Evolutionary conservation across 2,888 invertebrate genomes (phyloP), one percentile per base, ranked within the genome.

Genomic region (Xestia rhomboidea): DNA sequence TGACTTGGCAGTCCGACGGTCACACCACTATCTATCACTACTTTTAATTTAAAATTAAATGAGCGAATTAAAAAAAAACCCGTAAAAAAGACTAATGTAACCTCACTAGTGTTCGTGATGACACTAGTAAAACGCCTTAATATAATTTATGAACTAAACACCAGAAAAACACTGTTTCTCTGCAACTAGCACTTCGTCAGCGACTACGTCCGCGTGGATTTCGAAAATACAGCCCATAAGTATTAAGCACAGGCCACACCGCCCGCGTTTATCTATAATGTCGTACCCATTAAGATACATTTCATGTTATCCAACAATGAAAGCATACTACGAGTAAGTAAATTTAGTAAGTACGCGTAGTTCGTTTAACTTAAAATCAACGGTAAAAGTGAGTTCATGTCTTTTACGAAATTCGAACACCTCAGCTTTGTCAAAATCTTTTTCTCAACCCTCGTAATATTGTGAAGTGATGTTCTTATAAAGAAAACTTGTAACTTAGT

Each of bases 391-490:
- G 41, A 34, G 49, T 75, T 1, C 21, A 13, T 60, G 44, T 34
- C 21, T 34, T 54, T 54, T 15, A n/a, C 1, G 13, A 7, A 49
- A 67, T 49, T 57, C 21, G 0, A 15, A 34, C 30, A 18, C 27
- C n/a, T n/a, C 41, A 63, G 54, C 21, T 49, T 57, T 60, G 41
- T 51, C 51, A 30, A 27, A 79, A 70, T 27, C 27, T 46, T 34
- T 64, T 64, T 66, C 18, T 63, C 51, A 15, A 27, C 3, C 24
- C 1, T 73, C 41, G 57, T 76, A 74, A 60, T 74, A 83, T 79
- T 78, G 75, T 62, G 24, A 60, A 60, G 44, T 46, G 34, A 27
- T 24, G 27, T 24, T 11, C 13, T 6, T n/a, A 54, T 54, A n/a
- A 24, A n/a, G 18, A 2, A n/a, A 70, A 57, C 21, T 60, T 60